phyloP scores from a whole-genome alignment of 2,113 vertebrate genomes.

The Scophthalmus maximus region DNA sequence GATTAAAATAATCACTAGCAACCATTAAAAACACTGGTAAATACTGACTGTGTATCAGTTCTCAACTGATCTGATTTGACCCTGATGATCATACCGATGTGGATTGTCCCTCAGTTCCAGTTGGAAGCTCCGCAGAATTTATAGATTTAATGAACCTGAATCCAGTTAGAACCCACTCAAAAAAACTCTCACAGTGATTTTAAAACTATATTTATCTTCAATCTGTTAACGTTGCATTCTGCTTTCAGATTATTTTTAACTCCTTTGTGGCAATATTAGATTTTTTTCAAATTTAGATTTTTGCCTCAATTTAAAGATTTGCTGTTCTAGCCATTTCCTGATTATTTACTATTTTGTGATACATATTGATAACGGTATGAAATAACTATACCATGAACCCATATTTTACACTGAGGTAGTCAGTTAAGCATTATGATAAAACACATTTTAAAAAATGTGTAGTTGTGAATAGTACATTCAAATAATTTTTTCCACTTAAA shows the following conservation, averaged over 20 bases:
- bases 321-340: neutral
- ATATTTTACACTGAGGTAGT: neutral
- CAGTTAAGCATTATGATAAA: neutral
- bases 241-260: no score
- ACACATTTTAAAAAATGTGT: no score
- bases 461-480: no score
- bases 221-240: no score
- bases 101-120: neutral
- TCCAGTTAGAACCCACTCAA: neutral
- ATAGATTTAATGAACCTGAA: neutral
- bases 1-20: neutral
- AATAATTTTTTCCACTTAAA: no score
- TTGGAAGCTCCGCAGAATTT: neutral
- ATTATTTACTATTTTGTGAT: neutral
- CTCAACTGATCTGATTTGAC: slow-evolving; percentile 26
- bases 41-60: neutral
- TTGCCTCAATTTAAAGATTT: neutral
- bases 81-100: slow-evolving; percentile 7
- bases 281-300: neutral
- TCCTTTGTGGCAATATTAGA: no score
- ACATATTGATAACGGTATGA: neutral
- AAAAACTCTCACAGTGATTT: neutral
- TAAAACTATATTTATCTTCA: no score
- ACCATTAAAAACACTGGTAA: slow-evolving; percentile 9
- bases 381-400: neutral